phyloP scores from a whole-genome alignment of 1,140 invertebrate genomes.

The Zaprionus nigranus region DNA sequence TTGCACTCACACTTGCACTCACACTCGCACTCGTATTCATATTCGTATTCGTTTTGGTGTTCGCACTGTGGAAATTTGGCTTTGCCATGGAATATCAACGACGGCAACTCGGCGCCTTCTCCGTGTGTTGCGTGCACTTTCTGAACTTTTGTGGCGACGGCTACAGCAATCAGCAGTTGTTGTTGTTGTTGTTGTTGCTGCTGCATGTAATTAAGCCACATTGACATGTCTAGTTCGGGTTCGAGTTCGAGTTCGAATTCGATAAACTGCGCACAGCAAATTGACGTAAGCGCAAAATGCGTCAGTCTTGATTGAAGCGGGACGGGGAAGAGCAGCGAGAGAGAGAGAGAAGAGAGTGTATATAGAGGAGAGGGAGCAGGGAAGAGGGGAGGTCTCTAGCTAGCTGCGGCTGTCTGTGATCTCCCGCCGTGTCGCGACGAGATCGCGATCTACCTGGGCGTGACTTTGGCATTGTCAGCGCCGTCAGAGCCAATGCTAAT shows the following conservation, averaged over 20 bases:
- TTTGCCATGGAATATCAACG: slow-evolving; percentile 48
- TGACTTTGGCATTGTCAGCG: slow-evolving; percentile 53
- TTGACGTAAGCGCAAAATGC: slow-evolving; percentile 73
- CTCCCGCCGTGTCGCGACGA: slow-evolving; percentile 30
- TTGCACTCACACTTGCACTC: not conserved
- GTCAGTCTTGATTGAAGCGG: slow-evolving; percentile 56
- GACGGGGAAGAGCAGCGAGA: not conserved
- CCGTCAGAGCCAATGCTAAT: slow-evolving; percentile 36
- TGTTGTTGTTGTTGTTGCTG: slow-evolving; percentile 34
- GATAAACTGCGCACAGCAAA: slow-evolving; percentile 57
- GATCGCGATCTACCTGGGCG: slow-evolving; percentile 39
- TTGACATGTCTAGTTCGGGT: slow-evolving; percentile 77
- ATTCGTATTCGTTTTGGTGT: slow-evolving; percentile 41
- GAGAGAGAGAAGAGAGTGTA: not conserved
- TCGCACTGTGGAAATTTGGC: slow-evolving; percentile 34
- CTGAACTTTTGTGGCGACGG: slow-evolving; percentile 60
- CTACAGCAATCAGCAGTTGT: slow-evolving; percentile 49
- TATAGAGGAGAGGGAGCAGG: not conserved
- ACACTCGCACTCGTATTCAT: slow-evolving; percentile 6
- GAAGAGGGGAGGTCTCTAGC: not conserved
- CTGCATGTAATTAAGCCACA: slow-evolving; percentile 76
- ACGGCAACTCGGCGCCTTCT: slow-evolving; percentile 31
- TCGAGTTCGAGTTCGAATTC: slow-evolving; percentile 50
- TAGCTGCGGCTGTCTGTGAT: slow-evolving; percentile 38
- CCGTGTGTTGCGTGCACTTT: slow-evolving; percentile 70